A percentile compares a stretch with the other conserved stretches of the same genome.
These are phyloP conservation scores for Ifrita kowaldi DNA, from an alignment of 2,113 vertebrate species.

Conservation along the genomic window DNA sequence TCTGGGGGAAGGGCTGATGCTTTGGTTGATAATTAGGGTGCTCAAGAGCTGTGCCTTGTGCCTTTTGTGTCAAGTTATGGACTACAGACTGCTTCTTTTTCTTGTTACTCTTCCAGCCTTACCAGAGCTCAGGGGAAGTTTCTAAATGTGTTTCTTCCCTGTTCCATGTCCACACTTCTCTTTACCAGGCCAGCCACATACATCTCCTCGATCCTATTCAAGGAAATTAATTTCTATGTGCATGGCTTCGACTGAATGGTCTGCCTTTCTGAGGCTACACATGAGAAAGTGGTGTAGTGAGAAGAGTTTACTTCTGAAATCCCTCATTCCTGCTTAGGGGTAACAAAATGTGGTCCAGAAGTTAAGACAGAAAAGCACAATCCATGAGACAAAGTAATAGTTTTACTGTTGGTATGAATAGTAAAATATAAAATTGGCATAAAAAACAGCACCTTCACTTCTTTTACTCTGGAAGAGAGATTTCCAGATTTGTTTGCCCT, in stretches of 20 bases:
- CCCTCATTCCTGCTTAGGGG: not conserved
- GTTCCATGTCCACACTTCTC: not conserved
- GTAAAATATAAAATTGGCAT: not conserved
- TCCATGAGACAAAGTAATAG: not conserved
- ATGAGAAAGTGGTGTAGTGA: not conserved
- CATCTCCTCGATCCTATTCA: not conserved
- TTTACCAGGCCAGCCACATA: not conserved
- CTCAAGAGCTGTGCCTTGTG: not conserved
- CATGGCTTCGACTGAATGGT: not conserved
- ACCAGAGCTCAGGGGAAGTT: not conserved
- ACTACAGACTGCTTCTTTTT: not conserved
- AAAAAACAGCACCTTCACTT: not conserved
- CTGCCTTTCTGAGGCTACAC: not conserved
- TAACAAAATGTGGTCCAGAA: not conserved
- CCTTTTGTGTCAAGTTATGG: not conserved
- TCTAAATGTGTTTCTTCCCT: not conserved
- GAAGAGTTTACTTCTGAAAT: not conserved
- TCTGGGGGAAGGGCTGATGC: not conserved
- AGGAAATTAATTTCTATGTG: not conserved
- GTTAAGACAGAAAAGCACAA: not conserved
- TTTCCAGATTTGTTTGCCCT: not conserved
- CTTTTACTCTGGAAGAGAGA: not conserved
- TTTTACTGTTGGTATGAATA: not conserved
- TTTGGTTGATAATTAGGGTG: not conserved
- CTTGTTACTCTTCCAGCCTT: not conserved